Base-by-base conservation (phyloP, 1,140 invertebrate genomes). In the Anagrus nilaparvatae region DNA sequence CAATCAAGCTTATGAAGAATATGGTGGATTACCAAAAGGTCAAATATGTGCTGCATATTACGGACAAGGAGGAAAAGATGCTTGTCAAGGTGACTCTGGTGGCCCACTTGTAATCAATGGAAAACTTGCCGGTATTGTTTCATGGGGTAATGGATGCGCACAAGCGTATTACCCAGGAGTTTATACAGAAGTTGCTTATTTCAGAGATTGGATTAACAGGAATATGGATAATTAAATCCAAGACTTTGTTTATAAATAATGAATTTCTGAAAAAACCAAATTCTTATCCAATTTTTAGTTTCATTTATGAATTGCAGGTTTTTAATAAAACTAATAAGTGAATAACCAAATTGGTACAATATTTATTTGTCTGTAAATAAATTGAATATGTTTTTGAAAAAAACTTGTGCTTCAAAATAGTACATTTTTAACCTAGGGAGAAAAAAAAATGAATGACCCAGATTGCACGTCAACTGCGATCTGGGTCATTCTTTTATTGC, bases 101-200 rank as follows among this genome's bases (percentile, higher is more conserved):
- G 65, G 67, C n/a, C 67, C 67, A 0, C 40, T 68, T 13, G 44
- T 49, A 13, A 27, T 55, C 7, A 47, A 62, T 27, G 51, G 59
- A 17, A 52, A 49, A 13, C 49, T 66, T 1, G 59, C 59, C 41
- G 78, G 77, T 24, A 63, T 79, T 9, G 70, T 76, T 5, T 76
- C 74, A 7, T 78, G 71, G 67, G 67, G 67, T n/a, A 71, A 70
- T 17, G 63, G 69, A 23, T 78, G 76, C 51, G 76, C 65, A 0
- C 34, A 47, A n/a, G 46, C 58, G 2, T 51, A 58, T 4, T 66
- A 61, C 44, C 72, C 73, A 1, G 70, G 70, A 1, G 70, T 75
- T 12, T 75, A 75, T 43, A 70, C 71, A 0, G 53, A 70, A 27
- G 61, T 75, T 3, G 50, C 65, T 3, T 47, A 53, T 8, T 65